A percentile compares a stretch with the other conserved stretches of the same genome.
phyloP scores from a whole-genome alignment of 2,888 invertebrate genomes.

The Xestia c-nigrum region DNA sequence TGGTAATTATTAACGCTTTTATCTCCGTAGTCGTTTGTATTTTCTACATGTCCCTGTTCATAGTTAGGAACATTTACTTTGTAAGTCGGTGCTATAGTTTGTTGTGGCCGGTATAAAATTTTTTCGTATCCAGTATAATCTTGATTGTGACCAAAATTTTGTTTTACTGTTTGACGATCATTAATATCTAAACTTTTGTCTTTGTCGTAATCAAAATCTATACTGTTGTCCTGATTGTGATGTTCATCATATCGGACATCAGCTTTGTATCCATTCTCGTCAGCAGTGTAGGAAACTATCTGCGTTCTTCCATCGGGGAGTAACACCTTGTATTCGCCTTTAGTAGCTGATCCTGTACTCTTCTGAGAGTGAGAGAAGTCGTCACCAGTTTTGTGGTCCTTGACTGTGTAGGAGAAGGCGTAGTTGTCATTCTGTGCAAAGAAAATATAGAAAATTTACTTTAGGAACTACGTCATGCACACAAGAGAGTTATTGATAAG shows the following conservation, averaged over 20 bases:
- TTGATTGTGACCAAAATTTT: slow-evolving; percentile 23
- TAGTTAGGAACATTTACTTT: slow-evolving; percentile 1
- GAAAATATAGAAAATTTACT: slow-evolving; percentile 31
- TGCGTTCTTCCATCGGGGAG: slow-evolving; percentile 92
- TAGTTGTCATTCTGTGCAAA: slow-evolving; percentile 88
- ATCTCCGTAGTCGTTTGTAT: slow-evolving; percentile 25
- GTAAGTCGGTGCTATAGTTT: slow-evolving; percentile 3
- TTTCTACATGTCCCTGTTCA: slow-evolving; percentile 21
- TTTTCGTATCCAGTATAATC: slow-evolving; percentile 61
- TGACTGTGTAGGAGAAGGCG: slow-evolving; percentile 92
- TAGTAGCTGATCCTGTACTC: slow-evolving; percentile 91
- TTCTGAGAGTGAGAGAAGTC: slow-evolving; percentile 93
- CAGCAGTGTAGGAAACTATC: slow-evolving; percentile 92
- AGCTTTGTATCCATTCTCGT: slow-evolving; percentile 92
- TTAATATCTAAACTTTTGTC: slow-evolving; percentile 47
- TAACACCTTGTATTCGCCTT: slow-evolving; percentile 92
- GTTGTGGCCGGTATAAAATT: slow-evolving; percentile 52
- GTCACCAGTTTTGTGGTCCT: slow-evolving; percentile 91
- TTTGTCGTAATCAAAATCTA: slow-evolving; percentile 63
- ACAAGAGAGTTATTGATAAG: neutral
- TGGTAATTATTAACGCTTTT: slow-evolving; percentile 23
- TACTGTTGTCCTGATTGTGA: slow-evolving; percentile 68
- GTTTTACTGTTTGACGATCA: slow-evolving; percentile 24
- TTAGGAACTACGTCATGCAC: neutral
- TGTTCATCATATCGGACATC: slow-evolving; percentile 91